phyloP scores from a whole-genome alignment of 2,797 vertebrate genomes.

The Oceanodroma leucorhoa region DNA sequence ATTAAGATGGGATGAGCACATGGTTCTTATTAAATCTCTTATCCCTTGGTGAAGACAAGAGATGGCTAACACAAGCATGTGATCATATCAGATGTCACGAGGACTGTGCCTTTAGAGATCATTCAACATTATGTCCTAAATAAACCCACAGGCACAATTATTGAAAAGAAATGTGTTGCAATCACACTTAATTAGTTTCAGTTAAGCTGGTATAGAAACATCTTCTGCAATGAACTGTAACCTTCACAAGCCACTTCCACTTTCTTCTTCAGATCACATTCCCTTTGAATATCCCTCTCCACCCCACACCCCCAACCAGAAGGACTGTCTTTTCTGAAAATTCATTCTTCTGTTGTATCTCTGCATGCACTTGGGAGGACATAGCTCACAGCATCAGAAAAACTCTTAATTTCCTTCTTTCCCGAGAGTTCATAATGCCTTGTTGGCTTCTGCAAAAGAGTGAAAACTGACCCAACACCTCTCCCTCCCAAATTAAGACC shows the following conservation, averaged over 20 bases:
- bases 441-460: not conserved
- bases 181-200: conserved; percentile 32
- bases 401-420: not conserved
- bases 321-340: not conserved
- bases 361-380: not conserved
- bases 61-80: not conserved
- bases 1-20: not conserved
- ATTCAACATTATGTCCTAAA: not conserved
- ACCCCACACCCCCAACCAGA: not conserved
- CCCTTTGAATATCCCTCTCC: not conserved
- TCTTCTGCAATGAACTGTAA: not conserved
- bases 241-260: not conserved
- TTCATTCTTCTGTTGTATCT: accelerated
- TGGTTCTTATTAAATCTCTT: not conserved
- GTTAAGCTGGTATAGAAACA: not conserved
- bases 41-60: not conserved
- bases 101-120: not conserved
- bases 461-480: not conserved
- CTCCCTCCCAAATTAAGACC: not conserved
- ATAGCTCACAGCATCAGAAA: not conserved
- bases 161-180: not conserved
- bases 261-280: not conserved
- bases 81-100: not conserved
- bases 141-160: conserved; percentile 10
- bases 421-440: not conserved